Conservation (phyloP, 2,113 vertebrate genomes). For the Ceyx melanurus region DNA sequence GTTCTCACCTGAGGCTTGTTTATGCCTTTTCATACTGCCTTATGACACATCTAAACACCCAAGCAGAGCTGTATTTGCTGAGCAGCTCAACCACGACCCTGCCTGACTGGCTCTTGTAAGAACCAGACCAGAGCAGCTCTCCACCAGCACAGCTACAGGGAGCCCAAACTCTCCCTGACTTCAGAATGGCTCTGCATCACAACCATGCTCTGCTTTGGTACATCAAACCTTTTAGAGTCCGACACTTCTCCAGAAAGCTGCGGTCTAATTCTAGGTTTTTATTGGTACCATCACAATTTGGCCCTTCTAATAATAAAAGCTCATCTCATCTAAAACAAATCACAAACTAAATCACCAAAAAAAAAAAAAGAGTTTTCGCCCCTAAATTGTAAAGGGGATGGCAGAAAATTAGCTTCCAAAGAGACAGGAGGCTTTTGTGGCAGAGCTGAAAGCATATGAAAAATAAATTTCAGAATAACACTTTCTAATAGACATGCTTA, state of each 20-base stretch:
- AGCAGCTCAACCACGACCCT: rapidly evolving
- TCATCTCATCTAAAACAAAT: neutral
- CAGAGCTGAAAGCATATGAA: constrained; percentile 34
- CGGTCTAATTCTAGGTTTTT: neutral
- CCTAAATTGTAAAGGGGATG: neutral
- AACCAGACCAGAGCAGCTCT: neutral
- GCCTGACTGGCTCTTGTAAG: neutral
- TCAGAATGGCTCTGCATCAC: neutral
- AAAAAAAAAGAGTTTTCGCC: neutral
- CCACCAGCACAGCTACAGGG: no score
- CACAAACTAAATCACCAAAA: neutral
- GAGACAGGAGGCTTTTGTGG: constrained; percentile 22
- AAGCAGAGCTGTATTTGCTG: neutral
- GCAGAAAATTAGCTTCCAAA: constrained; percentile 7
- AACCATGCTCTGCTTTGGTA: neutral
- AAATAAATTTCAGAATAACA: constrained; percentile 57
- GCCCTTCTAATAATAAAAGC: neutral
- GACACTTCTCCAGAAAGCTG: neutral
- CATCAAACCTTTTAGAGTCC: neutral
- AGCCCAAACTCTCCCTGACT: neutral
- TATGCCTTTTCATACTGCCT: neutral
- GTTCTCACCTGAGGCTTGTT: neutral
- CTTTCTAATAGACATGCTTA: constrained; percentile 58
- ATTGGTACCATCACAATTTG: neutral
- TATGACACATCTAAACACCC: neutral